Evolutionary conservation across 2,888 invertebrate species (phyloP).

Genomic region (Temnothorax unifasciatus): DNA sequence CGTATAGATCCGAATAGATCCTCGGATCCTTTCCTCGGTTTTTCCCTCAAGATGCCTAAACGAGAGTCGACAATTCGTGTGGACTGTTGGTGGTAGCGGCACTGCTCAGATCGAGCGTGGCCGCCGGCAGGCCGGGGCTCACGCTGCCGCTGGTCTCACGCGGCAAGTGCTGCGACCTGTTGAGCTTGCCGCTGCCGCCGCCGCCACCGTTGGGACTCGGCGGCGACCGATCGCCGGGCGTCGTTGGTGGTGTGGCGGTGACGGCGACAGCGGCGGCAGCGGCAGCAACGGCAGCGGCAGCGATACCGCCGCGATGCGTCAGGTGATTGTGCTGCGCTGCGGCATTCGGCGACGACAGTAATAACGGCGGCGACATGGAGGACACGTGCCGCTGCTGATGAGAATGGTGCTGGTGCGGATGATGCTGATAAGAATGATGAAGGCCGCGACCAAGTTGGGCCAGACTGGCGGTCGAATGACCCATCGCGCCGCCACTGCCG

Average conservation of each 20-base stretch:
- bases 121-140: slow-evolving; percentile 89
- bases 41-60: slow-evolving; percentile 84
- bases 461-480: slow-evolving; percentile 71
- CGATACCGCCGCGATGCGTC: slow-evolving; percentile 55
- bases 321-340: slow-evolving; percentile 78
- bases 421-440: slow-evolving; percentile 65
- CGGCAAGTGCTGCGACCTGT: slow-evolving; percentile 78
- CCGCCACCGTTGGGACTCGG: slow-evolving; percentile 78
- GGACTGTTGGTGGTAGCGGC: slow-evolving; percentile 90
- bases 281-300: slow-evolving; percentile 30
- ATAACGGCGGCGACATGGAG: slow-evolving; percentile 73
- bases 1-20: neutral
- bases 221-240: slow-evolving; percentile 83
- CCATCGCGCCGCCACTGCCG: slow-evolving; percentile 70
- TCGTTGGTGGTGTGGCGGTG: slow-evolving; percentile 82
- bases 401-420: slow-evolving; percentile 74
- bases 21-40: neutral
- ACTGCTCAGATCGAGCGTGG: slow-evolving; percentile 89
- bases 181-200: slow-evolving; percentile 68
- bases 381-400: slow-evolving; percentile 77
- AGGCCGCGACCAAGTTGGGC: slow-evolving; percentile 63
- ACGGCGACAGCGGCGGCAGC: slow-evolving; percentile 31
- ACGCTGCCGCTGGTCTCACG: slow-evolving; percentile 89
- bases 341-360: slow-evolving; percentile 72
- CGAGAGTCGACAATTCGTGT: slow-evolving; percentile 91